These are phyloP conservation scores for Morpho deidamia DNA, from an alignment of 2,888 invertebrate genomes.

Conservation along the genomic window DNA sequence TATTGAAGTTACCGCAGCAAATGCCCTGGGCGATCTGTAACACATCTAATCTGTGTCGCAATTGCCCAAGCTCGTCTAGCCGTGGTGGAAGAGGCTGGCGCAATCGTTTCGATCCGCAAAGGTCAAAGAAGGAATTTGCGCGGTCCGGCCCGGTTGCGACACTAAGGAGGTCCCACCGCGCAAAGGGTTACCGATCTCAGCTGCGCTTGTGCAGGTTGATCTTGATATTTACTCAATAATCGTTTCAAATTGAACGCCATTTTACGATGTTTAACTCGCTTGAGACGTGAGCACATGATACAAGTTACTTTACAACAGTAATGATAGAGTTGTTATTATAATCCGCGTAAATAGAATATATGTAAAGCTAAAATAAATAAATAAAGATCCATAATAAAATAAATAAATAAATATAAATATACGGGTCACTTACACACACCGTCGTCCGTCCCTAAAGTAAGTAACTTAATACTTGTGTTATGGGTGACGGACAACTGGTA, in stretches of 20 bases:
- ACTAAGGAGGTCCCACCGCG: slow-evolving; percentile 54
- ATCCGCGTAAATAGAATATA: too few species aligned
- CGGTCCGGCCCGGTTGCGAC: slow-evolving; percentile 70
- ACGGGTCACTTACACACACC: too few species aligned
- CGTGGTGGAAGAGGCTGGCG: slow-evolving; percentile 64
- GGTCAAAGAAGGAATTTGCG: slow-evolving; percentile 77
- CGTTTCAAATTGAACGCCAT: slow-evolving; percentile 24
- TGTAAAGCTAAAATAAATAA: too few species aligned
- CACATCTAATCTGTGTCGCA: slow-evolving; percentile 53
- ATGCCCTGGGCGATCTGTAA: slow-evolving; percentile 40
- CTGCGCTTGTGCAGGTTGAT: slow-evolving; percentile 34
- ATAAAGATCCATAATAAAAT: too few species aligned
- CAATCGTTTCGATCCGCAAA: slow-evolving; percentile 74
- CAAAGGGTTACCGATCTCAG: slow-evolving; percentile 39
- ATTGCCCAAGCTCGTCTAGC: slow-evolving; percentile 72
- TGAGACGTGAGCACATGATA: too few species aligned
- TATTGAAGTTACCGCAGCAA: slow-evolving; percentile 9
- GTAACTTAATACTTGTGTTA: too few species aligned
- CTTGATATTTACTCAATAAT: slow-evolving; percentile 30
- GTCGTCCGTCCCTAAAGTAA: too few species aligned
- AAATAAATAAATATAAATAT: too few species aligned
- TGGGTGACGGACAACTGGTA: too few species aligned
- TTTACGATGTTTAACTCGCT: slow-evolving; percentile 15
- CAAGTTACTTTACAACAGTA: too few species aligned
- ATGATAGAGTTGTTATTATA: too few species aligned